phyloP scores from a whole-genome alignment of 2,888 invertebrate genomes.

The Zaprionus lineosus region DNA sequence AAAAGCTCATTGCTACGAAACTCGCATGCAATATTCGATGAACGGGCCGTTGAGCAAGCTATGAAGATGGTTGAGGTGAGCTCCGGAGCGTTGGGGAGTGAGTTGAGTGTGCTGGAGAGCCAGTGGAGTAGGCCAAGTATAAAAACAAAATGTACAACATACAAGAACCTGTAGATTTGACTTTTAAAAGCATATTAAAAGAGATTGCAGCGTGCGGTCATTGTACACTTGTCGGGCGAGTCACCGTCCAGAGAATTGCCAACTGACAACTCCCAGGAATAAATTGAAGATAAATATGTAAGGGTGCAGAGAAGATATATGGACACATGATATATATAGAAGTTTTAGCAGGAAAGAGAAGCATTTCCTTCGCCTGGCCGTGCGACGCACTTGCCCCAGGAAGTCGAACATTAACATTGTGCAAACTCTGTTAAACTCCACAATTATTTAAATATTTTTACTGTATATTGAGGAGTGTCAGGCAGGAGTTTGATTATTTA shows the following conservation, averaged over 20 bases:
- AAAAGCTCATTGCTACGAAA: constrained; percentile 57
- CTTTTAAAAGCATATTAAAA: constrained; percentile 74
- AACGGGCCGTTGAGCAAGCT: constrained; percentile 14
- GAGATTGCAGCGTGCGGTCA: constrained; percentile 60
- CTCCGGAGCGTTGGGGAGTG: not conserved
- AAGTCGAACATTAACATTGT: no score
- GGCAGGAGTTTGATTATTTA: no score
- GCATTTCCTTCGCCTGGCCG: no score
- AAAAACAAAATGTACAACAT: constrained; percentile 14
- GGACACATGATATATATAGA: no score
- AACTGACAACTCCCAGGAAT: constrained; percentile 40
- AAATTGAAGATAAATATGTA: constrained; percentile 58
- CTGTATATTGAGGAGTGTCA: no score
- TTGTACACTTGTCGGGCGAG: constrained; percentile 48
- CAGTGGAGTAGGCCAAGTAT: constrained; percentile 9
- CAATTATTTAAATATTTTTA: no score
- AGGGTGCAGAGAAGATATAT: no score
- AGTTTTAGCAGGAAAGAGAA: no score
- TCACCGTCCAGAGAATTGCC: constrained; percentile 20
- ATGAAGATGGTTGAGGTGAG: no score
- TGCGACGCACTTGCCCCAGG: no score
- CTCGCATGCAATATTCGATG: constrained; percentile 36
- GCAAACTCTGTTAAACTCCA: no score
- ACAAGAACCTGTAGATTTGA: constrained; percentile 67
- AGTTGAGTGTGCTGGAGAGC: no score